phyloP scores from a whole-genome alignment of 2,113 vertebrate species.

The Mormoops blainvillei region DNA sequence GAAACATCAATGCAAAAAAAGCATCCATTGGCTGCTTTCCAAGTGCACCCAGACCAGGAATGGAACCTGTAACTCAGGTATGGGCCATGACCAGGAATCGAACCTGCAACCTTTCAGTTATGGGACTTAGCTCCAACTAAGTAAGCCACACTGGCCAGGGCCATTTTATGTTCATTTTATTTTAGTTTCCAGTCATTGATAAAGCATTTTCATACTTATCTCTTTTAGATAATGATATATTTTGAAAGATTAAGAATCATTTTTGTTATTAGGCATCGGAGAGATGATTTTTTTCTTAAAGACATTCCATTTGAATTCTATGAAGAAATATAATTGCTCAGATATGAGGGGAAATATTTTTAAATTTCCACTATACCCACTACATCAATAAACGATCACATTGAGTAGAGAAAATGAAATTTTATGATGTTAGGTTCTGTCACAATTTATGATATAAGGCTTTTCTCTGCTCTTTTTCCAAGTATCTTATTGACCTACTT shows the following conservation, averaged over 20 bases:
- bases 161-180: background rate
- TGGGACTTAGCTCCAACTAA: too few relatives aligned
- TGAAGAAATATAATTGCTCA: background rate
- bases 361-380: background rate
- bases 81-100: too few relatives aligned
- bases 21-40: too few relatives aligned
- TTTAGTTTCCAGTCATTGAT: background rate
- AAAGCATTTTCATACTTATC: background rate
- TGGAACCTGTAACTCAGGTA: too few relatives aligned
- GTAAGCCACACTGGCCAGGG: too few relatives aligned
- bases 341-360: background rate
- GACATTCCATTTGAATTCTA: background rate
- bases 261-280: background rate
- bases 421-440: background rate
- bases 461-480: conserved; percentile 22
- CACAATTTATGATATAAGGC: background rate
- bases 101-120: too few relatives aligned
- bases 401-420: background rate
- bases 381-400: background rate
- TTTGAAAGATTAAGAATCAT: conserved; percentile 17
- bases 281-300: background rate
- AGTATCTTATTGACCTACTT: conserved; percentile 64
- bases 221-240: background rate
- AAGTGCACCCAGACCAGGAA: too few relatives aligned
- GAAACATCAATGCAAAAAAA: too few relatives aligned